Evolutionary conservation across 1,140 invertebrate genomes (phyloP), one percentile per base, ranked within the genome.

Genomic region (Anoplolepis gracilipes): DNA sequence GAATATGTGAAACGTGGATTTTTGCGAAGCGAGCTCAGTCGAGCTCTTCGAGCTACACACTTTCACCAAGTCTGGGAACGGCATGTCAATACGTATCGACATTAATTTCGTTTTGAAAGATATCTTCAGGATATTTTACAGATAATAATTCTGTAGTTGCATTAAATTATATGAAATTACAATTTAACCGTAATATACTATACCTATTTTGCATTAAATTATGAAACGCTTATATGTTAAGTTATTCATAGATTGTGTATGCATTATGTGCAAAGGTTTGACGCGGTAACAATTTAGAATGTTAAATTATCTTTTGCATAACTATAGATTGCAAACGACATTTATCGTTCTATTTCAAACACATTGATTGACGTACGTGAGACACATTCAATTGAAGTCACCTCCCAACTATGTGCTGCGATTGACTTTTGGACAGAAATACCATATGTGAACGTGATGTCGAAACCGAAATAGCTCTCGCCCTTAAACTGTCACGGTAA

Each of bases 401-500:
- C 59, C 86, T 85, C 69, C 78, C 77, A 77, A 57, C 82, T 64
- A 79, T 75, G 75, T 53, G 70, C 42, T 30, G 49, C 84, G 87
- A 86, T 86, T 78, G 88, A 89, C 87, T 67, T 88, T 86, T 78
- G 25, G 25, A 62, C 59, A 84, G 72, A 82, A 88, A 86, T 86
- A 89, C 70, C 62, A 57, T 49, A 13, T 33, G 33, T 55, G 64
- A n/a, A 85, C 25, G 76, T 42, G 76, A 79, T 57, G 42, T 73
- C 49, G 65, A 49, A 33, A 59, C 76, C 30, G 70, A 75, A 86
- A 88, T 84, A 84, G 39, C 49, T 85, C 75, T 81, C 75, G 39
- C 59, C 53, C 64, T 79, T 79, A 79, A 67, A 70, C 59, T 42
- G 67, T 64, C 79, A 73, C 30, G 49, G 39, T 88, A 77, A 86